Conservation (phyloP, 1,140 invertebrate species). For the Lasaia peninsularis region DNA sequence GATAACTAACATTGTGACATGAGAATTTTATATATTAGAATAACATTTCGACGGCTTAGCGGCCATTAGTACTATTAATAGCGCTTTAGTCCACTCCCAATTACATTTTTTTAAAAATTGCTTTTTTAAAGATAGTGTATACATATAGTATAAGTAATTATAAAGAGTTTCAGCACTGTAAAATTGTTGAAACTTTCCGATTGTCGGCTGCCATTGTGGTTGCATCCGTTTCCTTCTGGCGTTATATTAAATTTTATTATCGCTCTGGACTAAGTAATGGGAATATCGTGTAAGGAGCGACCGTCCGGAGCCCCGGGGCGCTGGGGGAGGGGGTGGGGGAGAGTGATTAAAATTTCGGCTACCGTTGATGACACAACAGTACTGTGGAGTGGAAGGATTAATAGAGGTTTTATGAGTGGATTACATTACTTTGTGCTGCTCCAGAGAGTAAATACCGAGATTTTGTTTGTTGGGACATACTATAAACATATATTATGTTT, state of each 20-base stretch:
- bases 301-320: slow-evolving; percentile 57
- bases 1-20: no score
- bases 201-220: slow-evolving; percentile 49
- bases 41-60: no score
- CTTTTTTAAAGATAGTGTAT: background rate
- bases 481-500: background rate
- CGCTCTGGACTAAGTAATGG: slow-evolving; percentile 76
- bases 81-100: no score
- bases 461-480: slow-evolving; percentile 39
- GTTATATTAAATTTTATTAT: slow-evolving; percentile 79
- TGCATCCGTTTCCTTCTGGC: slow-evolving; percentile 63
- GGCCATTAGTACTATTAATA: no score
- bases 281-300: slow-evolving; percentile 78
- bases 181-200: slow-evolving; percentile 30
- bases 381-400: slow-evolving; percentile 66
- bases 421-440: slow-evolving; percentile 62
- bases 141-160: background rate
- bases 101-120: background rate
- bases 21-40: no score
- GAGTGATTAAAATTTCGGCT: slow-evolving; percentile 75
- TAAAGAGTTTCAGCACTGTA: slow-evolving; percentile 3
- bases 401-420: slow-evolving; percentile 71
- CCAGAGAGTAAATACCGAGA: slow-evolving; percentile 40
- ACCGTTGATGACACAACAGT: slow-evolving; percentile 72
- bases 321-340: slow-evolving; percentile 33